A percentile compares a stretch with the other conserved stretches of the same genome.
phyloP scores from a whole-genome alignment of 2,888 invertebrate genomes.

The Heliconius erato region DNA sequence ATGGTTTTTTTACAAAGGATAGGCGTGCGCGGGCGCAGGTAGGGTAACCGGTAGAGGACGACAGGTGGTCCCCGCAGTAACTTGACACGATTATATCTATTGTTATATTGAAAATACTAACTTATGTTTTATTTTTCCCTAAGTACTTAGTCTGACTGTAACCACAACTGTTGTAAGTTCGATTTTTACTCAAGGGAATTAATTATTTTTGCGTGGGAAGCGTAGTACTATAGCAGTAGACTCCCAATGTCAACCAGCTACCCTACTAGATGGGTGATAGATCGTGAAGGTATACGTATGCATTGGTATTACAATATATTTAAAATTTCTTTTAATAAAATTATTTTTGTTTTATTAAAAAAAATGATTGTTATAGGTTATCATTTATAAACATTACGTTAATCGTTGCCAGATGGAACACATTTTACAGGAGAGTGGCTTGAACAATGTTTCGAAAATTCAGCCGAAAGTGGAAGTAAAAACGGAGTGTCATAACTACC shows the following conservation, averaged over 20 bases:
- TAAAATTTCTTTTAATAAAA: too few species aligned
- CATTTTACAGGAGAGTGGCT: too few species aligned
- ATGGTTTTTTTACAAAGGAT: conserved; percentile 41
- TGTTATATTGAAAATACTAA: conserved; percentile 17
- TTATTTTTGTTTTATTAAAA: too few species aligned
- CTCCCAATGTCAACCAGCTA: neutral
- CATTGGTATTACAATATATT: too few species aligned
- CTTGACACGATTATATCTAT: conserved; percentile 12
- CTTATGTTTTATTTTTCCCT: neutral
- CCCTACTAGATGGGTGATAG: too few species aligned
- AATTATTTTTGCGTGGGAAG: neutral
- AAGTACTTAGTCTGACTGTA: neutral
- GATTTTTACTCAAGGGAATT: neutral
- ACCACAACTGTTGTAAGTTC: neutral
- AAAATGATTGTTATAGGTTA: too few species aligned
- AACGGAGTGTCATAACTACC: too few species aligned
- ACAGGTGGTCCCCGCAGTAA: conserved; percentile 42
- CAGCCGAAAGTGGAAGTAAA: too few species aligned
- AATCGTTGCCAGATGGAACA: too few species aligned
- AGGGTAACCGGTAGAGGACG: conserved; percentile 41
- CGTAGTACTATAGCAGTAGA: neutral
- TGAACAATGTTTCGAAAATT: too few species aligned
- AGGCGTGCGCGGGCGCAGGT: conserved; percentile 35
- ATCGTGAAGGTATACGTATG: too few species aligned
- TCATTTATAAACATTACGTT: too few species aligned